Conservation (phyloP, 2,113 vertebrate genomes). For the Hoplias malabaricus region DNA sequence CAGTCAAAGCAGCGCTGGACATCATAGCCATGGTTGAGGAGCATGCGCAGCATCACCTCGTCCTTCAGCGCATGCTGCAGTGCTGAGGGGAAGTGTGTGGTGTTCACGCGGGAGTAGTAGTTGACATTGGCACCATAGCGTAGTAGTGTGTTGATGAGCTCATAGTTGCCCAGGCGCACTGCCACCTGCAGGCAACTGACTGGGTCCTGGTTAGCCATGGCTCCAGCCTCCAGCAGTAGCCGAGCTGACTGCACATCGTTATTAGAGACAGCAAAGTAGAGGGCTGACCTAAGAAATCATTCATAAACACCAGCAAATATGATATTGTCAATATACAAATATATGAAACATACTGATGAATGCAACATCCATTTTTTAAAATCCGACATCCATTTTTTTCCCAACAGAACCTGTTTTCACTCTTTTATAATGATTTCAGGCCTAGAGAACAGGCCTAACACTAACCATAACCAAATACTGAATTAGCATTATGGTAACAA, state of each 20-base stretch:
- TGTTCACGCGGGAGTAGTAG: conserved; percentile 90
- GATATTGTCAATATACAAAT: too few relatives aligned
- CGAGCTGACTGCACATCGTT: conserved; percentile 80
- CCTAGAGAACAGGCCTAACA: too few relatives aligned
- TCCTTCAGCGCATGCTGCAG: conserved; percentile 75
- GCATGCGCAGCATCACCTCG: conserved; percentile 86
- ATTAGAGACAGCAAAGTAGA: conserved; percentile 91
- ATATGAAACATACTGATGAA: too few relatives aligned
- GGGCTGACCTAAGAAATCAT: too few relatives aligned
- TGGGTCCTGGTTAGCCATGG: conserved; percentile 92
- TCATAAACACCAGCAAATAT: too few relatives aligned
- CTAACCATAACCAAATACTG: too few relatives aligned
- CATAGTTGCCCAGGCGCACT: conserved; percentile 87
- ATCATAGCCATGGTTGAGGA: conserved; percentile 88
- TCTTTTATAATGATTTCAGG: too few relatives aligned
- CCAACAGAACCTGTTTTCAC: too few relatives aligned
- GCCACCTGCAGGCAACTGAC: conserved; percentile 91
- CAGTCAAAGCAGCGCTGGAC: conserved; percentile 91
- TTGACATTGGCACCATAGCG: conserved; percentile 91
- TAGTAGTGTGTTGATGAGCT: conserved; percentile 83
- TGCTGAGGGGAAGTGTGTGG: conserved; percentile 86
- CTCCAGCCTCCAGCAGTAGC: conserved; percentile 86
- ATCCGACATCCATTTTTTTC: too few relatives aligned
- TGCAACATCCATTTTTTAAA: too few relatives aligned
- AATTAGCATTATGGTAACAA: too few relatives aligned